Conservation (phyloP, 2,888 invertebrate species). For the Orgyia antiqua region DNA sequence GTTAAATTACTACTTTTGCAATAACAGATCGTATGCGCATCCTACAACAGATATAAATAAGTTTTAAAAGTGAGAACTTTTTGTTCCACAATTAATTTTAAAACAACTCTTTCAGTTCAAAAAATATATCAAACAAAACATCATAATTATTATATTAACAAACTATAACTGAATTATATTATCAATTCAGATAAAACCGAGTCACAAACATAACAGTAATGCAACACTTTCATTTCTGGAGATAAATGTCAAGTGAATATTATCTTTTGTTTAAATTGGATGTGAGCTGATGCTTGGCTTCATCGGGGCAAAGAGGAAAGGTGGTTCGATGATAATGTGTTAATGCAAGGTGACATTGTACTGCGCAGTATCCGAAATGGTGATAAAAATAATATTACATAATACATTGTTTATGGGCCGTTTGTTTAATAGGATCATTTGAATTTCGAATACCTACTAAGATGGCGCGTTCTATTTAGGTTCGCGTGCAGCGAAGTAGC, state of each 20-base stretch:
- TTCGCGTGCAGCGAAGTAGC: slow-evolving; percentile 38
- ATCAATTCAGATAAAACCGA: no score
- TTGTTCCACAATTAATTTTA: no score
- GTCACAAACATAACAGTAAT: no score
- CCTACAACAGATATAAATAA: background rate
- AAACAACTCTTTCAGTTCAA: no score
- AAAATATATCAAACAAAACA: no score
- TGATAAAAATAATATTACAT: no score
- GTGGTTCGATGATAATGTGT: slow-evolving; percentile 33
- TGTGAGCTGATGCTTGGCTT: slow-evolving; percentile 10
- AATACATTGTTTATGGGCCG: no score
- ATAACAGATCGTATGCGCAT: slow-evolving; percentile 1
- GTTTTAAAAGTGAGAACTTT: no score
- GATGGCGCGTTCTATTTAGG: slow-evolving; percentile 21
- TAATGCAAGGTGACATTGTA: slow-evolving; percentile 54
- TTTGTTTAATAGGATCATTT: no score
- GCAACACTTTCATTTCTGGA: slow-evolving; percentile 10
- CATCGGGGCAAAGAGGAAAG: slow-evolving; percentile 29
- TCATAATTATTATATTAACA: no score
- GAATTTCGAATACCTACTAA: slow-evolving; percentile 7
- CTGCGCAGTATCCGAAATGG: slow-evolving; percentile 12
- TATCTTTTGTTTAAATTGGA: slow-evolving; percentile 24
- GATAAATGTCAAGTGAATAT: slow-evolving; percentile 19
- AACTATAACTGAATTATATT: no score
- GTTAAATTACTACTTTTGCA: slow-evolving; percentile 11